Conservation (phyloP, 2,797 vertebrate species). For the Spheniscus humboldti region DNA sequence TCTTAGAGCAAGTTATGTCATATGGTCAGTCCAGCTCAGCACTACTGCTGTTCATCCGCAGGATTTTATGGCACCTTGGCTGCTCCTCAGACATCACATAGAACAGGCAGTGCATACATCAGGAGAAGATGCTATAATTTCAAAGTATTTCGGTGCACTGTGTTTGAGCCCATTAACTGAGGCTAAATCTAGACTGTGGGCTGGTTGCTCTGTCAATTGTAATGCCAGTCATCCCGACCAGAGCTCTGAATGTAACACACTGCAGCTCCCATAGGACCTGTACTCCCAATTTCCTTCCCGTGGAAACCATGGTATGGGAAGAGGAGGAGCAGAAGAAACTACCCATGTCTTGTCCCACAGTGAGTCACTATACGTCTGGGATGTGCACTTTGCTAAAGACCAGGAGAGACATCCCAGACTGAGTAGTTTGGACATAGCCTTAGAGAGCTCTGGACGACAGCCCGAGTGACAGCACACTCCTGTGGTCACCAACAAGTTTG, state of each 20-base stretch:
- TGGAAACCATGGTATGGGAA: neutral
- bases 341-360: fast-evolving
- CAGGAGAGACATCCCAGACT: neutral
- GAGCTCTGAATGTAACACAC: neutral
- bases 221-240: neutral
- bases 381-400: neutral
- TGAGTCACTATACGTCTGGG: neutral
- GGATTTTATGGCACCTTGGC: neutral
- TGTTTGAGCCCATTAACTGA: neutral
- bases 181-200: neutral
- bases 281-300: neutral
- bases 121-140: neutral
- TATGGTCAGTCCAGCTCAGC: neutral
- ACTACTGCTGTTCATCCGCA: neutral
- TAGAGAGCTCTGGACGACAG: neutral
- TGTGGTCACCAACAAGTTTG: neutral
- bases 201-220: neutral
- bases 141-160: neutral
- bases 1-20: neutral
- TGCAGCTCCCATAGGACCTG: neutral
- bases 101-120: neutral
- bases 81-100: neutral
- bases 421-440: neutral
- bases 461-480: neutral
- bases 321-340: neutral